phyloP scores from a whole-genome alignment of 2,888 invertebrate genomes.

The Cabera pusaria region DNA sequence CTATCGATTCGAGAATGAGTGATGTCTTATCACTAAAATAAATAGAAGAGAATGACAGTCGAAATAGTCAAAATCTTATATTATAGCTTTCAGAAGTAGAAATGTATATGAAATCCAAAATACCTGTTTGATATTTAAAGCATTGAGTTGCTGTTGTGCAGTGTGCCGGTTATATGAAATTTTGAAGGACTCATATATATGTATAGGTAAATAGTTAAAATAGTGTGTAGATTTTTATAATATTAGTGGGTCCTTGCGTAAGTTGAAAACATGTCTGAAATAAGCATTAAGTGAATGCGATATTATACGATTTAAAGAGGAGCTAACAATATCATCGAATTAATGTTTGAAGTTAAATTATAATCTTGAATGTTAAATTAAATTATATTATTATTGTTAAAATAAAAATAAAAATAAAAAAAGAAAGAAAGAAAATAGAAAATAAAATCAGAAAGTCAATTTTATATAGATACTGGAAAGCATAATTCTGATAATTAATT shows the following conservation, averaged over 20 bases:
- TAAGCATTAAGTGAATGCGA: too few species aligned
- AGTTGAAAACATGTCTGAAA: too few species aligned
- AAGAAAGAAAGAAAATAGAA: too few species aligned
- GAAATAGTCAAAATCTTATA: slow-evolving; percentile 54
- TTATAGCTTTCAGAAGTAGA: slow-evolving; percentile 61
- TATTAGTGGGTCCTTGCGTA: slow-evolving; percentile 16
- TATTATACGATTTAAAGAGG: too few species aligned
- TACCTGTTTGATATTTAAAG: slow-evolving; percentile 81
- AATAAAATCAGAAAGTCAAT: too few species aligned
- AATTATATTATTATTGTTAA: too few species aligned
- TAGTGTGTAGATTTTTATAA: slow-evolving; percentile 18
- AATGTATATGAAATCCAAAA: slow-evolving; percentile 74
- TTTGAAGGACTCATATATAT: slow-evolving; percentile 28
- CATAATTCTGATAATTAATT: too few species aligned
- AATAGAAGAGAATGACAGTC: slow-evolving; percentile 43
- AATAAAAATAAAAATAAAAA: too few species aligned
- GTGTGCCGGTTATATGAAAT: slow-evolving; percentile 43
- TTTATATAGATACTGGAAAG: too few species aligned
- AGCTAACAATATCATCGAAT: too few species aligned
- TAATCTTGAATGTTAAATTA: too few species aligned
- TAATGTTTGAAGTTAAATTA: too few species aligned
- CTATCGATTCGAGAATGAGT: slow-evolving; percentile 12
- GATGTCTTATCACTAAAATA: slow-evolving; percentile 35
- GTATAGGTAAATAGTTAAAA: slow-evolving; percentile 36
- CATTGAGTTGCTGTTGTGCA: slow-evolving; percentile 76